Evolutionary conservation across 2,113 vertebrate species (phyloP).

Genomic region (Thinocorus orbignyianus): DNA sequence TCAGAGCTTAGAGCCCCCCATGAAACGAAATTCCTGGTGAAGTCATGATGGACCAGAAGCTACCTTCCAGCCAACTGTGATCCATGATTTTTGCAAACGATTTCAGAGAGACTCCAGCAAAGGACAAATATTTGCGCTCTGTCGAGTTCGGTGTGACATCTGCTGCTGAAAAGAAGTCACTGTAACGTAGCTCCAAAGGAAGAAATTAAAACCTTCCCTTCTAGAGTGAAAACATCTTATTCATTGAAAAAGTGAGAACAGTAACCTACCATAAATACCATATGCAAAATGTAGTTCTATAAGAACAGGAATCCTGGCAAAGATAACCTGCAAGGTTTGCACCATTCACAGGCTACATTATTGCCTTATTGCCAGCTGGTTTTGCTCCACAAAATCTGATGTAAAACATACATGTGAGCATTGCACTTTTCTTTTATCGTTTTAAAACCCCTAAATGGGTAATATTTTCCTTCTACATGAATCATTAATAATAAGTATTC

Average conservation of each 20-base stretch:
- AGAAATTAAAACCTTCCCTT: background rate
- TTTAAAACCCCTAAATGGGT: background rate
- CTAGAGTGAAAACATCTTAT: background rate
- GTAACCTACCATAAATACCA: background rate
- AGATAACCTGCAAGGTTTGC: background rate
- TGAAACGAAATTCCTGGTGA: background rate
- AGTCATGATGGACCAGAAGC: background rate
- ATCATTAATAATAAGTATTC: background rate
- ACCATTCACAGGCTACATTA: background rate
- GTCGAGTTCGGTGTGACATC: background rate
- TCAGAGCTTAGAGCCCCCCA: background rate
- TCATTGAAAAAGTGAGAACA: background rate
- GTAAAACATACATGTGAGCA: background rate
- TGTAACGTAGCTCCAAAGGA: background rate
- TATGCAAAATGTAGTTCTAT: background rate
- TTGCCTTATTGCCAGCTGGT: background rate
- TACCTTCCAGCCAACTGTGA: background rate
- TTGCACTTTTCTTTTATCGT: background rate
- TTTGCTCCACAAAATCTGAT: background rate
- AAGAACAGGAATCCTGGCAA: background rate
- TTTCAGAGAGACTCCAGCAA: fast-evolving
- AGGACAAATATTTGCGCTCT: background rate
- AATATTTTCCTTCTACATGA: background rate
- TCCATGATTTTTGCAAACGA: background rate
- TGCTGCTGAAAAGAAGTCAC: background rate